Evolutionary conservation across 2,888 invertebrate genomes (phyloP).

Genomic region (Parnassius mnemosyne): DNA sequence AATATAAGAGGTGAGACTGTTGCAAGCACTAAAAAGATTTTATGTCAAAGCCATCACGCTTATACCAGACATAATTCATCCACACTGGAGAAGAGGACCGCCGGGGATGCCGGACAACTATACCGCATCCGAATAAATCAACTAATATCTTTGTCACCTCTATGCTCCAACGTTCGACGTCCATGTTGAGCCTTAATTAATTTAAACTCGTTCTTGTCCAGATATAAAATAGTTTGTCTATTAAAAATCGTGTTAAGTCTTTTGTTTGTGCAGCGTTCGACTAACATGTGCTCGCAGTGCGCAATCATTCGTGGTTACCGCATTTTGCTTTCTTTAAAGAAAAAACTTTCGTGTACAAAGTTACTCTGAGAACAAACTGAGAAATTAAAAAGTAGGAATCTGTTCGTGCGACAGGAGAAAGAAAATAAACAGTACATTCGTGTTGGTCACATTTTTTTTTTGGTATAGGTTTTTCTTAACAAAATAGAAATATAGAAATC

Average conservation of each 20-base stretch:
- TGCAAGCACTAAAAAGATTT: too few relatives aligned
- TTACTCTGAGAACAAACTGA: background rate
- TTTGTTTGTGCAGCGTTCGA: slow-evolving; percentile 8
- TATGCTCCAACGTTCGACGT: slow-evolving; percentile 36
- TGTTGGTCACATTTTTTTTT: too few relatives aligned
- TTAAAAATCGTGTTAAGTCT: slow-evolving; percentile 25
- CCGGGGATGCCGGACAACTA: background rate
- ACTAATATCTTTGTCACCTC: background rate
- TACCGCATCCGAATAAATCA: slow-evolving; percentile 9
- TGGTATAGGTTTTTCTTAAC: too few relatives aligned
- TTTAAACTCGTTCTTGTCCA: slow-evolving; percentile 45
- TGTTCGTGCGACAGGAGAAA: slow-evolving; percentile 8
- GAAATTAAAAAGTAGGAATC: slow-evolving; percentile 5
- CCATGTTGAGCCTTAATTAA: slow-evolving; percentile 51
- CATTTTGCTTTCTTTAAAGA: slow-evolving; percentile 1
- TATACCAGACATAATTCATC: too few relatives aligned
- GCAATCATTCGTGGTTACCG: slow-evolving; percentile 9
- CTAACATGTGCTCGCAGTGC: slow-evolving; percentile 1
- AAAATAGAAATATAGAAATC: too few relatives aligned
- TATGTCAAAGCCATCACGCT: too few relatives aligned
- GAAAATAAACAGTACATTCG: too few relatives aligned
- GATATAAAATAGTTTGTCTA: slow-evolving; percentile 27
- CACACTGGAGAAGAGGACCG: too few relatives aligned
- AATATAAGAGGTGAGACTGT: too few relatives aligned
- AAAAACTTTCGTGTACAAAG: slow-evolving; percentile 8